phyloP scores from a whole-genome alignment of 2,888 invertebrate genomes.

The Gibbula magus region DNA sequence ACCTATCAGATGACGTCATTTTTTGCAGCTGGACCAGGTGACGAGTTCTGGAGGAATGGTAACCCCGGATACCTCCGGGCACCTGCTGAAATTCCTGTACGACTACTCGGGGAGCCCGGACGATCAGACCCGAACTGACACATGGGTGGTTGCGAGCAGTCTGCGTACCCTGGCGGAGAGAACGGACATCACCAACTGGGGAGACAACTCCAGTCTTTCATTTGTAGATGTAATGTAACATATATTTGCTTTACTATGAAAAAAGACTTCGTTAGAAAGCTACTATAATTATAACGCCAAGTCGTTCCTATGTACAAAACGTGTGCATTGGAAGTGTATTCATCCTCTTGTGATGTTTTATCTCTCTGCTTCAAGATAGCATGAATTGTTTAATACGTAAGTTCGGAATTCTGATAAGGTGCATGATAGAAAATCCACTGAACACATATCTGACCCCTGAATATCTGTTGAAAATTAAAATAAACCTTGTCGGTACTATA shows the following conservation, averaged over 20 bases:
- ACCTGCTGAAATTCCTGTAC: not conserved
- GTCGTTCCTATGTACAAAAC: too few relatives aligned
- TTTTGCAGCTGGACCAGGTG: not conserved
- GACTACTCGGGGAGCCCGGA: not conserved
- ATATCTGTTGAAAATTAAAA: too few relatives aligned
- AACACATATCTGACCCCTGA: too few relatives aligned
- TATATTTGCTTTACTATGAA: not conserved
- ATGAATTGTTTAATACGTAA: too few relatives aligned
- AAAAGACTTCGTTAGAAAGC: not conserved
- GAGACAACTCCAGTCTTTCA: not conserved
- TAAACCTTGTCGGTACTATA: too few relatives aligned
- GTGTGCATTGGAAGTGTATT: too few relatives aligned
- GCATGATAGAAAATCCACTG: too few relatives aligned
- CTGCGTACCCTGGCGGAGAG: not conserved
- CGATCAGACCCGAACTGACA: not conserved
- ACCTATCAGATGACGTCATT: not conserved
- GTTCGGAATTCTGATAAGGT: too few relatives aligned
- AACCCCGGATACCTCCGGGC: not conserved
- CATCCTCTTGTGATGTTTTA: too few relatives aligned
- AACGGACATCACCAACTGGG: not conserved
- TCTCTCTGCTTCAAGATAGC: too few relatives aligned
- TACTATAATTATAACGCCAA: not conserved
- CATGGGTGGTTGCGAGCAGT: not conserved
- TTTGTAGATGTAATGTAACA: not conserved
- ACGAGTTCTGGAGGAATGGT: not conserved